Evolutionary conservation across 2,888 invertebrate species (phyloP), one percentile per base, ranked within the genome.

Genomic region (Sipunculus nudus): DNA sequence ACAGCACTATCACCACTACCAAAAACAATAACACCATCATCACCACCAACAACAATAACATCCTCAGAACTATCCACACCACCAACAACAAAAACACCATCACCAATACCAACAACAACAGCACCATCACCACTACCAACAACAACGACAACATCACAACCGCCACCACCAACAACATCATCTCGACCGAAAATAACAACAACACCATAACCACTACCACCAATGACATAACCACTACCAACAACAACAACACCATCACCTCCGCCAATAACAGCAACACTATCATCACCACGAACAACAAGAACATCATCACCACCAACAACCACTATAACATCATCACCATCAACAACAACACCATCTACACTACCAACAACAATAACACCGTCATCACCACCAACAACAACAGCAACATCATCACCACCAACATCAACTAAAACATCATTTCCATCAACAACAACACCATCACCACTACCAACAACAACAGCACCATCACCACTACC

Each of bases 401-500:
- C 53, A 54, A 21, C 53, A 56, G 3, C 53, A 54, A 3, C 23
- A 55, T 8, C 53, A 55, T n/a, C 53, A 55, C 26, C 53, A 55
- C n/a, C 56, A 55, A 6, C 38, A 55, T 8, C 38, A 55, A 16
- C 38, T 21, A 6, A 10, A 55, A 6, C 53, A 55, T 8, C 38
- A 55, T 25, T 32, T 56, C 28, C 53, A 56, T n/a, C 53, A 56
- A n/a, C 53, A 56, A n/a, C 53, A 54, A 16, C 53, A 56, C 26
- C 38, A 55, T 6, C 56, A 55, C 8, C 53, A 55, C 19, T 13
- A 19, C 32, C 25, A 23, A 6, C 25, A 16, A 16, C 39, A 50
- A 6, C 39, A 50, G 61, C 31, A 59, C 58, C 29, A 60, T 49
- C 23, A 60, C 46, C 32, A 61, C 54, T 25, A 61, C 54, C 35